phyloP scores from a whole-genome alignment of 2,888 invertebrate genomes.

The Drosophila maculinotata region DNA sequence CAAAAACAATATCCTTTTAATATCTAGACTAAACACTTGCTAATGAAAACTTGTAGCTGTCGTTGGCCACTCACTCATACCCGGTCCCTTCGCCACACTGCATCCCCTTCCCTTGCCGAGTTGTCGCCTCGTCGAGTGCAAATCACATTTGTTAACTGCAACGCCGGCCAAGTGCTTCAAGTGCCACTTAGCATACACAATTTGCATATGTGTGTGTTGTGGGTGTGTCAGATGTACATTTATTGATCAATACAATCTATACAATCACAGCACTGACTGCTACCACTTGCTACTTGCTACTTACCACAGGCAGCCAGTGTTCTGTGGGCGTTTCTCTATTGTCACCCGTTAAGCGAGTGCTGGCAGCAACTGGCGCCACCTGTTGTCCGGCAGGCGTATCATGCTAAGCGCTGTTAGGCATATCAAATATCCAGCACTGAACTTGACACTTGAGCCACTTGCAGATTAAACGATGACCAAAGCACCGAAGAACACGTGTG shows the following conservation, averaged over 20 bases:
- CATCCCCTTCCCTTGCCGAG: not conserved
- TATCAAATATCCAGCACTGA: slow-evolving; percentile 15
- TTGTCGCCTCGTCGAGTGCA: slow-evolving; percentile 14
- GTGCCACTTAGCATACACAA: slow-evolving; percentile 25
- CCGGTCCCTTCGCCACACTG: too few species aligned
- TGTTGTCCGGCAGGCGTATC: slow-evolving; percentile 24
- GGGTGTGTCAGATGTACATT: slow-evolving; percentile 17
- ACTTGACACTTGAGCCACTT: slow-evolving; percentile 30
- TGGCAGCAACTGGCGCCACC: slow-evolving; percentile 27
- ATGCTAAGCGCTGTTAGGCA: not conserved
- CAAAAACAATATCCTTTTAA: too few species aligned
- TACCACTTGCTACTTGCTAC: not conserved
- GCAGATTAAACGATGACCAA: slow-evolving; percentile 10
- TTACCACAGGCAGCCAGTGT: too few species aligned
- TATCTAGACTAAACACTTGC: slow-evolving; percentile 20
- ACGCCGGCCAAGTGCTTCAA: slow-evolving; percentile 21
- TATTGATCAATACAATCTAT: slow-evolving; percentile 35
- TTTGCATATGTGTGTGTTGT: slow-evolving; percentile 19
- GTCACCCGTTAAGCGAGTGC: not conserved
- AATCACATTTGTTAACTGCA: slow-evolving; percentile 38
- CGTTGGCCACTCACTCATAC: not conserved
- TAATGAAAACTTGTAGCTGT: slow-evolving; percentile 17
- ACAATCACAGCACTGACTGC: slow-evolving; percentile 1
- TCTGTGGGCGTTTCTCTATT: slow-evolving; percentile 1
- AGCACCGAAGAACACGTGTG: too few species aligned